Evolutionary conservation across 2,113 vertebrate genomes (phyloP), one percentile per base, ranked within the genome.

Genomic region (Falcunculus frontatus): DNA sequence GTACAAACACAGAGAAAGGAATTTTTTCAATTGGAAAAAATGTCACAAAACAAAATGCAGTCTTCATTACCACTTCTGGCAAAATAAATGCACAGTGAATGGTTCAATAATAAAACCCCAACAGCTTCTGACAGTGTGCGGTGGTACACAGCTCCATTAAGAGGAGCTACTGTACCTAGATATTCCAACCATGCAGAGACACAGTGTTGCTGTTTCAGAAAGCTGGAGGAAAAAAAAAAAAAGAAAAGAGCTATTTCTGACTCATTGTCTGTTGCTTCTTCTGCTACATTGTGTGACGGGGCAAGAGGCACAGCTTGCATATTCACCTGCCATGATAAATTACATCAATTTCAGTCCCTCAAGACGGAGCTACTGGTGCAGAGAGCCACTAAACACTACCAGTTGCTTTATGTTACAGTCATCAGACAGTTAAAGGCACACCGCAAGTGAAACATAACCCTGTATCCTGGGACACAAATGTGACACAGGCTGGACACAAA

Each of bases 261-360:
- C 76, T 92, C 1, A 0, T 67, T 23, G 41, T 84, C 92, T 94
- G 37, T 75, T 90, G 72, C 76, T 93, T 63, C 87, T 92, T 81
- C 79, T 93, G 79, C 88, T 96, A 90, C 77, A 62, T 26, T 89
- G 92, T 96, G 88, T 0, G 33, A 89, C 42, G 65, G 93, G 86
- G 76, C 88, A 96, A 93, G 88, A 87, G 67, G 70, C 87, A 87
- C 69, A 96, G 90, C 84, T 87, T 97, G 90, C 96, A 92, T 96
- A 96, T 96, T 96, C 95, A 95, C 95, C 94, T 95, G 96, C 94
- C 96, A 68, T 96, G 95, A 95, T 91, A 84, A 95, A 96, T 96
- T 95, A 96, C 90, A 96, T 96, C 96, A 95, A 83, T 96, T 96
- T 95, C 89, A 87, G 53, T 96, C 95, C 95, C 94, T 95, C 74